These are phyloP conservation scores for Cremastobaeus sp. DNA, from an alignment of 2,888 invertebrate species.

Conservation along the genomic window DNA sequence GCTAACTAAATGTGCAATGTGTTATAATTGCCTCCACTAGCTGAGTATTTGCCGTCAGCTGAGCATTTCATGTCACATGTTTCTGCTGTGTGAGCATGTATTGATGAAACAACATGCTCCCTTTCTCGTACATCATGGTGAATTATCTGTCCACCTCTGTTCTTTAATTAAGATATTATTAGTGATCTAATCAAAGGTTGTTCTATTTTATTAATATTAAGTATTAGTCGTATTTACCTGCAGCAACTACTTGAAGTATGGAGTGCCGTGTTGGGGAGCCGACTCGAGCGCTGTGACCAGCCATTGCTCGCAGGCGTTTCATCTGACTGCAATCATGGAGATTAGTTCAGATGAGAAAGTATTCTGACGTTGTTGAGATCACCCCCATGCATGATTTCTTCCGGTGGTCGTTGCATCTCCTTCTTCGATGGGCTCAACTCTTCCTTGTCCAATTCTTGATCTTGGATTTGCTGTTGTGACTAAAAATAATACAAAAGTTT, in stretches of 20 bases:
- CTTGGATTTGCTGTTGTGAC: conserved; percentile 75
- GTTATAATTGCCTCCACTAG: conserved; percentile 98
- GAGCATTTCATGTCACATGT: conserved; percentile 98
- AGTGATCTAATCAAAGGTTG: not conserved
- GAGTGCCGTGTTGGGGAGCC: conserved; percentile 95
- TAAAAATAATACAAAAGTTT: no score
- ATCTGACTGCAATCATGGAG: conserved; percentile 92
- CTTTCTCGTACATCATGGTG: conserved; percentile 93
- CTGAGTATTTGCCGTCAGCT: conserved; percentile 93
- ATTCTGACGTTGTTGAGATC: conserved; percentile 85
- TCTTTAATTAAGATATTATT: not conserved
- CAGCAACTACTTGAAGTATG: conserved; percentile 91
- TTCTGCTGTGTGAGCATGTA: conserved; percentile 88
- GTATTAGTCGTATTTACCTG: conserved; percentile 65
- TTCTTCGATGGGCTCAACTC: conserved; percentile 81
- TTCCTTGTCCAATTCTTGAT: conserved; percentile 77
- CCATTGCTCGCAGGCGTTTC: conserved; percentile 88
- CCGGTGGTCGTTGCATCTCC: conserved; percentile 83
- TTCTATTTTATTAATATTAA: not conserved
- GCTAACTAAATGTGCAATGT: conserved; percentile 93
- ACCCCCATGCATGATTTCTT: conserved; percentile 86
- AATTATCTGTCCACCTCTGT: conserved; percentile 87
- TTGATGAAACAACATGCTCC: conserved; percentile 87
- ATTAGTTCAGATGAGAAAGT: conserved; percentile 92
- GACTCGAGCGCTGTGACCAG: conserved; percentile 91